phyloP scores from a whole-genome alignment of 2,797 vertebrate species.

The Vultur gryphus region DNA sequence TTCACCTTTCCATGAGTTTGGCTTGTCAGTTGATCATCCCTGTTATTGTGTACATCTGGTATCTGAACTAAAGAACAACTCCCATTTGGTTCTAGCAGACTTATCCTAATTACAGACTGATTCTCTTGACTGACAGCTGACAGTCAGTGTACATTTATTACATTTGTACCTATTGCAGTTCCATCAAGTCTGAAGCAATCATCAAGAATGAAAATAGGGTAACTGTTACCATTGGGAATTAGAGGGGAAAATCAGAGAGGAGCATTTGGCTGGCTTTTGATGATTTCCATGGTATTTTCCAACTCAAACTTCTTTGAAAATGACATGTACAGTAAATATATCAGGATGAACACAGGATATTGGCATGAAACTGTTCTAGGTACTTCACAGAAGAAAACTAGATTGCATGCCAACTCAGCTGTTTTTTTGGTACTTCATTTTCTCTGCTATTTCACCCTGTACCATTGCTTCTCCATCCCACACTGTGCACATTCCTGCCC shows the following conservation, averaged over 20 bases:
- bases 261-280: neutral
- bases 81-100: neutral
- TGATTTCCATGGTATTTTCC: neutral
- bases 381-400: neutral
- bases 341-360: neutral
- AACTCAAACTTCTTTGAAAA: neutral
- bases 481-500: neutral
- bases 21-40: neutral
- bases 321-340: neutral
- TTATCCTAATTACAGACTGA: neutral
- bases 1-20: neutral
- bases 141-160: neutral
- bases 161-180: neutral
- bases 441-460: neutral
- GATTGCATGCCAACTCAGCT: neutral
- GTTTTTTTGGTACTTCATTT: neutral
- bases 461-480: neutral
- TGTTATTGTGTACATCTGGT: neutral
- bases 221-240: neutral
- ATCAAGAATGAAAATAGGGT: neutral
- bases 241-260: neutral
- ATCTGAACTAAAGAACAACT: neutral
- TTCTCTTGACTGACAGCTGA: neutral
- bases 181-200: neutral
- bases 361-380: neutral